A percentile compares a stretch with the other conserved stretches of the same genome.
phyloP scores from a whole-genome alignment of 1,140 invertebrate species.

The Physella acuta region DNA sequence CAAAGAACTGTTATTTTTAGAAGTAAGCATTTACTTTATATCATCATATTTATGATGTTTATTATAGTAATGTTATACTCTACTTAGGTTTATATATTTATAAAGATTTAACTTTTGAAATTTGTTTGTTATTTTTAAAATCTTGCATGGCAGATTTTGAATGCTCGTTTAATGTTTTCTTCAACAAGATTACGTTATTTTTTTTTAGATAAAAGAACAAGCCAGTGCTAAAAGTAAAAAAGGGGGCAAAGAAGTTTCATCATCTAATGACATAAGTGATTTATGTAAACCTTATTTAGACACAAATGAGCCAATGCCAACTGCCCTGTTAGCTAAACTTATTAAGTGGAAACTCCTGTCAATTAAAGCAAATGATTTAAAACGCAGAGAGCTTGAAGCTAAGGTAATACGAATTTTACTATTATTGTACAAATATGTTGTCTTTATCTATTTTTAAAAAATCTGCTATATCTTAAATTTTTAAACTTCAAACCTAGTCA shows the following conservation, averaged over 20 bases:
- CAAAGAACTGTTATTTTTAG: slow-evolving; percentile 47
- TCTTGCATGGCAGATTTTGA: no score
- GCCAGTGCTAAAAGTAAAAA: no score
- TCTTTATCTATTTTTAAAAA: no score
- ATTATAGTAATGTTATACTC: neutral
- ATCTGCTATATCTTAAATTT: no score
- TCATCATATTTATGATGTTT: no score
- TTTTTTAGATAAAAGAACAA: slow-evolving; percentile 51
- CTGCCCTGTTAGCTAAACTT: slow-evolving; percentile 51
- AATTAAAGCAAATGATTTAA: slow-evolving; percentile 52
- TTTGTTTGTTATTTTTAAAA: neutral
- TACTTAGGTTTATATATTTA: neutral
- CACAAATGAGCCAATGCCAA: slow-evolving; percentile 51
- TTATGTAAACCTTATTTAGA: slow-evolving; percentile 52
- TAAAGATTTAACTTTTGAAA: slow-evolving; percentile 3
- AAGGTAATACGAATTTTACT: slow-evolving; percentile 42
- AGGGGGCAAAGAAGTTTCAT: slow-evolving; percentile 52
- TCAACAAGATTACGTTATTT: neutral
- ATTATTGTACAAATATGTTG: neutral
- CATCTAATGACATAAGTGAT: slow-evolving; percentile 56
- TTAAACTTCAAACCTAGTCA: no score
- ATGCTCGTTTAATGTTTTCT: no score
- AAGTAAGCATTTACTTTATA: slow-evolving; percentile 36
- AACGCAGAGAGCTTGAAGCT: slow-evolving; percentile 47
- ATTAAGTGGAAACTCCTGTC: slow-evolving; percentile 55